A percentile compares a stretch with the other conserved stretches of the same genome.
phyloP scores from a whole-genome alignment of 2,888 invertebrate genomes.

The Drosophila siamana region DNA sequence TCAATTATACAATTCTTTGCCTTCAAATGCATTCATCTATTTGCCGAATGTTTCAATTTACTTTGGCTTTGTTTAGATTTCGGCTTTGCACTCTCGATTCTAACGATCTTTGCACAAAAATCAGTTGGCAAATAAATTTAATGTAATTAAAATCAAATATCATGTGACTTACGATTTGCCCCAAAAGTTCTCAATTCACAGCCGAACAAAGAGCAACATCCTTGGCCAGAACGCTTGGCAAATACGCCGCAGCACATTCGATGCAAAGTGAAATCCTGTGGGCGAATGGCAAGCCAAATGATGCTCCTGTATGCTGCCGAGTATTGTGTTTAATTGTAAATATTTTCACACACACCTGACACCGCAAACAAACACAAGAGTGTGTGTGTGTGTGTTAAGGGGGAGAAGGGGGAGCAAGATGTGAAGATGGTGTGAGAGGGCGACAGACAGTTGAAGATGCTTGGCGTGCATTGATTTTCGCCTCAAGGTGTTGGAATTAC shows the following conservation, averaged over 20 bases:
- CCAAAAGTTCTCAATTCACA: slow-evolving; percentile 31
- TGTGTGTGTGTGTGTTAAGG: too few species aligned
- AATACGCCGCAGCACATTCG: slow-evolving; percentile 35
- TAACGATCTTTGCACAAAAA: slow-evolving; percentile 48
- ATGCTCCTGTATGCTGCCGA: slow-evolving; percentile 6
- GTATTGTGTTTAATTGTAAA: slow-evolving; percentile 76
- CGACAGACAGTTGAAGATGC: slow-evolving; percentile 16
- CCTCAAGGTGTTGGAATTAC: slow-evolving; percentile 78
- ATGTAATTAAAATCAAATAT: slow-evolving; percentile 73
- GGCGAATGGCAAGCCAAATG: slow-evolving; percentile 7
- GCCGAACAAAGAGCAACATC: slow-evolving; percentile 20
- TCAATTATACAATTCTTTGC: neutral
- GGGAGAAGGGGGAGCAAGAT: too few species aligned
- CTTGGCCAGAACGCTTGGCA: slow-evolving; percentile 22
- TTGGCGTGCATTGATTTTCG: slow-evolving; percentile 66
- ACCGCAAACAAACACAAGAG: slow-evolving; percentile 39
- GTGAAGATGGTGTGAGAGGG: neutral
- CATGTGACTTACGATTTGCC: slow-evolving; percentile 37
- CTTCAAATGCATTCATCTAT: neutral
- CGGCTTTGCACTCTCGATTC: neutral
- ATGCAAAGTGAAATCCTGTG: slow-evolving; percentile 13
- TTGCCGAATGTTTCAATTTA: slow-evolving; percentile 3
- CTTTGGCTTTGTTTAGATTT: slow-evolving; percentile 2
- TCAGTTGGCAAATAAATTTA: slow-evolving; percentile 38
- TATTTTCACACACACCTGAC: slow-evolving; percentile 77